phyloP scores from a whole-genome alignment of 2,113 vertebrate species.

The Cyanoramphus novaezelandiae region DNA sequence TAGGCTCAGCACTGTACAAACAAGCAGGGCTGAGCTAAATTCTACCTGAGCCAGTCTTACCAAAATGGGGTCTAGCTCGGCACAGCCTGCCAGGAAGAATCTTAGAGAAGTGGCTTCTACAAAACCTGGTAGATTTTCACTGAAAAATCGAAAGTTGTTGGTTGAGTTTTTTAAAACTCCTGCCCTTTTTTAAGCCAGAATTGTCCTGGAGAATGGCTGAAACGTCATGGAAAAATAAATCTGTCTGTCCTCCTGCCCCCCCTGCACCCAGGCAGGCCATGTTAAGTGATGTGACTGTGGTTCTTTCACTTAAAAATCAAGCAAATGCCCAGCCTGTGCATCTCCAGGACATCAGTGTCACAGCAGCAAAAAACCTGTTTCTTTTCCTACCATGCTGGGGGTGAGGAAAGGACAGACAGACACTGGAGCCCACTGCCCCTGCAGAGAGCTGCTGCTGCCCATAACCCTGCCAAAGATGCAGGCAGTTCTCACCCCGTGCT shows the following conservation, averaged over 20 bases:
- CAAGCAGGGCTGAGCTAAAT: not conserved
- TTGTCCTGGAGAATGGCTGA: not conserved
- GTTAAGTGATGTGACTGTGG: not conserved
- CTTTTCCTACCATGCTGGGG: not conserved
- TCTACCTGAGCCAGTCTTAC: not conserved
- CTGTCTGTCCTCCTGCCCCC: not conserved
- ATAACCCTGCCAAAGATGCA: not conserved
- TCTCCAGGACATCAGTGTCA: not conserved
- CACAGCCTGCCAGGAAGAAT: not conserved
- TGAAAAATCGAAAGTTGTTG: not conserved
- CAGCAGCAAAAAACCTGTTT: not conserved
- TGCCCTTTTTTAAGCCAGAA: not conserved
- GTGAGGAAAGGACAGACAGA: not conserved
- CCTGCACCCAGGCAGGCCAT: not conserved
- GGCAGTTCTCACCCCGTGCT: accelerated
- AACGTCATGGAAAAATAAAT: not conserved
- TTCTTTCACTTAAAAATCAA: not conserved
- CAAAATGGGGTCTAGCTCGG: not conserved
- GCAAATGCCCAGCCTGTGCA: not conserved
- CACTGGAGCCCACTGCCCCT: not conserved
- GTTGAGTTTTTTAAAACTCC: not conserved
- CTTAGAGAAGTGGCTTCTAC: not conserved
- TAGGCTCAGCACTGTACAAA: not conserved
- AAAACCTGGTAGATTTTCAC: not conserved
- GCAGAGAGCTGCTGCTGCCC: not conserved